These are phyloP conservation scores for Oreocharis arfaki DNA, from an alignment of 2,113 vertebrate genomes.

Conservation along the genomic window DNA sequence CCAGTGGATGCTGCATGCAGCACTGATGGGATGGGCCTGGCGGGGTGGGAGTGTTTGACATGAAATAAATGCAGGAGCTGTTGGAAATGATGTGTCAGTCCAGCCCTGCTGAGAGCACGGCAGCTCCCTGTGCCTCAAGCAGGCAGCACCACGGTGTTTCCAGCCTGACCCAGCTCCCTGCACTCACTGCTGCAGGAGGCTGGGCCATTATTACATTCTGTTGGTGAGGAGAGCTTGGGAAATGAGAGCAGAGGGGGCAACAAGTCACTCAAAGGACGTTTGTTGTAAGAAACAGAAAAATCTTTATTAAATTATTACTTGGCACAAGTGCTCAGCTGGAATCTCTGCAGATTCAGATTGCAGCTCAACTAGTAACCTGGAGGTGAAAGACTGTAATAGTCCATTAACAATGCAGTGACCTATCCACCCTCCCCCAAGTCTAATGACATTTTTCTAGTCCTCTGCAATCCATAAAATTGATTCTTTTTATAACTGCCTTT, in stretches of 20 bases:
- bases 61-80: not conserved
- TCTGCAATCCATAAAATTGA: conserved; percentile 70
- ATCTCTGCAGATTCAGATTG: conserved; percentile 63
- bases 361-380: conserved; percentile 58
- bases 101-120: not conserved
- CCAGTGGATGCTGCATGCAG: accelerated
- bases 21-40: not conserved
- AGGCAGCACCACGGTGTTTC: not conserved
- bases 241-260: not conserved
- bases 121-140: not conserved
- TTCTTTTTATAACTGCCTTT: conserved; percentile 67
- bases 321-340: conserved; percentile 33
- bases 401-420: conserved; percentile 66
- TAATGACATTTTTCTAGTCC: conserved; percentile 68
- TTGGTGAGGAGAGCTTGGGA: not conserved
- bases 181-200: not conserved
- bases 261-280: conserved; percentile 37
- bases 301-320: conserved; percentile 43
- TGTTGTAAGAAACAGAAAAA: conserved; percentile 46
- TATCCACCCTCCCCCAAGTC: conserved; percentile 62
- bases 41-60: not conserved
- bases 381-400: conserved; percentile 68
- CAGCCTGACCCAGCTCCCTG: not conserved
- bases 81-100: not conserved
- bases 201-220: not conserved